Evolutionary conservation across 2,797 vertebrate genomes (phyloP), one percentile per base, ranked within the genome.

Genomic region (Erpetoichthys calabaricus): DNA sequence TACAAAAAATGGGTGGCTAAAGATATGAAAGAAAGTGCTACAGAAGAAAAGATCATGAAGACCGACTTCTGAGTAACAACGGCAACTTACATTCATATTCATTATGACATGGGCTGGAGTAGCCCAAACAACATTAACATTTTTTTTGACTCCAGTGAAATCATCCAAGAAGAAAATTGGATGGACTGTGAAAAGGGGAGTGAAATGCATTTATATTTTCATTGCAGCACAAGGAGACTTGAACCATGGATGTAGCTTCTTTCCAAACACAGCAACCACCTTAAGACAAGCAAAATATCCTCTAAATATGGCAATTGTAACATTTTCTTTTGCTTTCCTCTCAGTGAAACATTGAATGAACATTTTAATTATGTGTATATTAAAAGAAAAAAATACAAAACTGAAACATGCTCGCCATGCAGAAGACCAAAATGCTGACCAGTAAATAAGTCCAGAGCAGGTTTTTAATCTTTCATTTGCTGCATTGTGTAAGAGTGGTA

Each of bases 391-490:
- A 63, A 82, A 81, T 78, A 70, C 86, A 87, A 84, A 84, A 87
- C 89, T 87, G 87, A 87, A 90, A 85, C 82, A 81, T 85, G 91
- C 85, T 90, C 77, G 75, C 83, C 82, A 72, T 72, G 86, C 88
- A 91, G 88, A 91, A 89, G 93, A 92, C 77, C 82, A 85, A 87
- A 83, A 82, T 91, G 87, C 88, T 87, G 85, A 90, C 88, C 86
- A 88, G 81, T 88, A 80, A 68, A 79, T 85, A 82, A 90, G 87
- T 89, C 83, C 88, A 89, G 80, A 89, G 87, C 78, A 89, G 84
- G 83, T 86, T 87, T 91, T 91, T 88, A 88, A 85, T 92, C 91
- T 90, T 90, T 91, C 90, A 89, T 92, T 93, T 91, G 87, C 89
- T 86, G 81, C 81, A 9, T 42, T 44, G 57, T 45, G 42, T 4